phyloP scores from a whole-genome alignment of 2,888 invertebrate species.

The Achlya flavicornis region DNA sequence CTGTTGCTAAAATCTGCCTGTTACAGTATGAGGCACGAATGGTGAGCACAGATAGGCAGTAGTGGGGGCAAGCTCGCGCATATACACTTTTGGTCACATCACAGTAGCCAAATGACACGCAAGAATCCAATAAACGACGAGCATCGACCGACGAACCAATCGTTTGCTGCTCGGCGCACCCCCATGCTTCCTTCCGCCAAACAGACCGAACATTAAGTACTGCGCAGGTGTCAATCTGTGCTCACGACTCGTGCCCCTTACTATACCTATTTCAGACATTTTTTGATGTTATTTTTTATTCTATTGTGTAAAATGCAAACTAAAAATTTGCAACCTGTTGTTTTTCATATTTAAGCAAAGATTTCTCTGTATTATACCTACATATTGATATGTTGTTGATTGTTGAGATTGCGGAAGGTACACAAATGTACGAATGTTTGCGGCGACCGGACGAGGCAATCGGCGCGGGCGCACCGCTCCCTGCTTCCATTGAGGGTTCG shows the following conservation, averaged over 20 bases:
- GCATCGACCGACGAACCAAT: no score
- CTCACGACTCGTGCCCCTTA: no score
- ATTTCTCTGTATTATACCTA: background rate
- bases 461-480: constrained; percentile 67
- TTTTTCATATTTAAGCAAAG: background rate
- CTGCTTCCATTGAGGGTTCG: constrained; percentile 62
- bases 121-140: no score
- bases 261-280: background rate
- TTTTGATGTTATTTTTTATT: background rate
- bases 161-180: no score
- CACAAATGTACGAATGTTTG: constrained; percentile 55
- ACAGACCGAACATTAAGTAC: no score
- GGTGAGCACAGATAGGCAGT: no score
- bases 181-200: no score
- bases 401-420: constrained; percentile 70
- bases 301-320: background rate
- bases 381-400: background rate
- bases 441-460: constrained; percentile 78
- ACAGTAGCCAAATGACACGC: no score
- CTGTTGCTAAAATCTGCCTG: constrained; percentile 1
- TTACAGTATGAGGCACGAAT: no score
- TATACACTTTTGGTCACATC: no score
- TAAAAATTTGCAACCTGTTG: background rate
- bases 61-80: no score
- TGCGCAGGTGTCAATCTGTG: no score